These are phyloP conservation scores for Microplitis deprimator DNA, from an alignment of 2,888 invertebrate species.

Conservation along the genomic window DNA sequence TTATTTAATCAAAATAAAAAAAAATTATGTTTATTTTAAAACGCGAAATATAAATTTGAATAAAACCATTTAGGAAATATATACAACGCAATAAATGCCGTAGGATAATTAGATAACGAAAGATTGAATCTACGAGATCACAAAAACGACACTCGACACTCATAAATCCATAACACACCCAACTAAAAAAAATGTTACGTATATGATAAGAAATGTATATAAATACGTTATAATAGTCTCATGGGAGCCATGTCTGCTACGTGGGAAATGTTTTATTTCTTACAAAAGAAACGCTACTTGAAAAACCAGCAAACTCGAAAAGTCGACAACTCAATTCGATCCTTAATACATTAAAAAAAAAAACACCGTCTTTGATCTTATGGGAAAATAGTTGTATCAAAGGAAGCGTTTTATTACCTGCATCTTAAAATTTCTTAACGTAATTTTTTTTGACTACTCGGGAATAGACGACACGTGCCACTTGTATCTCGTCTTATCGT, in stretches of 20 bases:
- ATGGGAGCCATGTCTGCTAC: conserved; percentile 47
- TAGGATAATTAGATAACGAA: conserved; percentile 4
- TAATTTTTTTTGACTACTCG: conserved; percentile 29
- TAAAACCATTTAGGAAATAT: conserved; percentile 12
- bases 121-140: not conserved
- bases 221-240: conserved; percentile 68
- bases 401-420: conserved; percentile 37
- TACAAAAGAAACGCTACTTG: not conserved
- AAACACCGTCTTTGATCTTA: not conserved
- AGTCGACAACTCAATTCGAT: not conserved
- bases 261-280: conserved; percentile 22
- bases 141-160: conserved; percentile 16
- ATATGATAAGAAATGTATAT: conserved; percentile 61
- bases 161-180: conserved; percentile 15
- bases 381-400: not conserved
- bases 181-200: conserved; percentile 33
- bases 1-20: too few relatives aligned
- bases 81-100: conserved; percentile 13
- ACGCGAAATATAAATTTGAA: not conserved
- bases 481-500: conserved; percentile 56
- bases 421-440: not conserved
- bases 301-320: not conserved
- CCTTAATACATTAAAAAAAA: not conserved
- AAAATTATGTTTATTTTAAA: conserved; percentile 14
- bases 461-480: conserved; percentile 59